These are phyloP conservation scores for Aphidius gifuensis DNA, from an alignment of 1,140 invertebrate genomes.

Conservation along the genomic window DNA sequence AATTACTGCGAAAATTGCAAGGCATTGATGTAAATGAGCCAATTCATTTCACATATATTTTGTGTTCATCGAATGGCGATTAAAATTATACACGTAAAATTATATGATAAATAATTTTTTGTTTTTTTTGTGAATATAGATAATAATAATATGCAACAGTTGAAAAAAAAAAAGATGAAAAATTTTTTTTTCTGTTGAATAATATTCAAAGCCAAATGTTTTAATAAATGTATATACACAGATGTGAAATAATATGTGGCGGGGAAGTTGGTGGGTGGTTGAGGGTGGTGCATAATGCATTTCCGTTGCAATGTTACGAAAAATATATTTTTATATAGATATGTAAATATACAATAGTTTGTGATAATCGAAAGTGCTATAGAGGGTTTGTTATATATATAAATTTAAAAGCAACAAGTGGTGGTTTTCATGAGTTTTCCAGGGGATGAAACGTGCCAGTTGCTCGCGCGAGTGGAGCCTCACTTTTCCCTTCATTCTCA, in stretches of 20 bases:
- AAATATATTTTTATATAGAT: no score
- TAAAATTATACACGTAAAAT: slow-evolving; percentile 11
- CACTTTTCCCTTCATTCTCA: slow-evolving; percentile 13
- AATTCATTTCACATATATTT: not conserved
- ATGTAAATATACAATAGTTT: no score
- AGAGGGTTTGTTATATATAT: no score
- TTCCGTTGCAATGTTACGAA: not conserved
- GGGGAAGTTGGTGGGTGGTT: not conserved
- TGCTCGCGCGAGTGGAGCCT: slow-evolving; percentile 28
- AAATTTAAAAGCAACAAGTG: slow-evolving; percentile 51
- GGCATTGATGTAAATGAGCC: slow-evolving; percentile 46
- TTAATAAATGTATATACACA: no score
- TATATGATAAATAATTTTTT: slow-evolving; percentile 2
- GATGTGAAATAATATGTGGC: no score
- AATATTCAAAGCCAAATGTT: not conserved
- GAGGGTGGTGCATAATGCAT: slow-evolving; percentile 5
- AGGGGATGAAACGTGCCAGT: slow-evolving; percentile 48
- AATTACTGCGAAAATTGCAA: slow-evolving; percentile 45
- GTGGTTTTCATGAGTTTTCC: slow-evolving; percentile 57
- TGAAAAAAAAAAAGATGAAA: not conserved
- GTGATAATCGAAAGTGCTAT: no score
- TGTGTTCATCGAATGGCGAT: slow-evolving; percentile 3
- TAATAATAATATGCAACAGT: not conserved
- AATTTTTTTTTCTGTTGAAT: not conserved
- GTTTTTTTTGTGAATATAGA: not conserved